Base-by-base conservation (phyloP, 2,113 vertebrate species). In the Bufo gargarizans region DNA sequence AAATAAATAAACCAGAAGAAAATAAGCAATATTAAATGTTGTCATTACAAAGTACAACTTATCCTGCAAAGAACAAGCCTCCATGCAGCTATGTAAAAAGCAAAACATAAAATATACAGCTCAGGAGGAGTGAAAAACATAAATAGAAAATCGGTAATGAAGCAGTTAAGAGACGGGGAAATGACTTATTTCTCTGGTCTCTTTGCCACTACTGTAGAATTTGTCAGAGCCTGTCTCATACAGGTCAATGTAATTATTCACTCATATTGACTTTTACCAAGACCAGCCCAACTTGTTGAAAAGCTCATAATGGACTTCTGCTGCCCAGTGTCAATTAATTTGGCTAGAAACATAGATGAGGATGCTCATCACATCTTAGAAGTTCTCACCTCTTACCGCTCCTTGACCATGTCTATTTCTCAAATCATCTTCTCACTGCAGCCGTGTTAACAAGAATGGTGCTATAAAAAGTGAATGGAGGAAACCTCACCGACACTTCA, bases 301-400 rank as follows among this genome's bases (percentile, higher is more conserved):
- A 19, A 17, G 43, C 16, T 8, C 69, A 45, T 74, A 14, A 49
- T 19, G 14, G 13, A 17, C 71, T 47, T 74, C 10, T 71, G 47
- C 9, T 9, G 5, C 16, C 71, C 5, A 47, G 43, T 17, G 47
- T 47, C 43, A 74, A 74, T 74, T 47, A 47, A 74, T 71, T 43
- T 11, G 22, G 6, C 22, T 14, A 4, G 10, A 45, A 19, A 14
- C 3, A 17, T 74, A 47, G 71, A 74, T 45, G 14, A 14, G 22
- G 33, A 67, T 13, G 67, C 13, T 71, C n/a, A 11, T 71, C 67
- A 71, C 67, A 33, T 33, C 14, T 19, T 17, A 47, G 16, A 74
- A 17, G 43, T 74, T 74, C 71, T 74, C 71, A 74, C 71, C 43
- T 74, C 45, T 74, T 74, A 47, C 45, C 71, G 47, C 43, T 74